Evolutionary conservation across 2,113 vertebrate species (phyloP).

Genomic region (Oreochromis niloticus): DNA sequence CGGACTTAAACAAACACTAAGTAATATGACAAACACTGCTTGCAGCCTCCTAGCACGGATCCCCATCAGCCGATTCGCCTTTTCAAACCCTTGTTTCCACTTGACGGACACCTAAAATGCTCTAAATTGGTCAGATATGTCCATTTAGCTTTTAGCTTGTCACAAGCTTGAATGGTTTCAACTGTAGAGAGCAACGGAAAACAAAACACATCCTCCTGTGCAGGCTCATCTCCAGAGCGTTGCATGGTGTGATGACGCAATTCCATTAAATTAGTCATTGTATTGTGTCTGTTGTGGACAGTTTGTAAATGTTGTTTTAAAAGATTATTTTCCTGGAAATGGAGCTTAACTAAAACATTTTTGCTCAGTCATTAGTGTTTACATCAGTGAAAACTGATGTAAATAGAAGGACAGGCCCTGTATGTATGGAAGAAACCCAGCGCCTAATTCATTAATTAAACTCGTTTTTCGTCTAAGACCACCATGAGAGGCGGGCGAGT

Average conservation of each 20-base stretch:
- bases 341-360: conserved; percentile 51
- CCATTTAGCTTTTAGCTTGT: conserved; percentile 22
- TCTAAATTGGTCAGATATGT: conserved; percentile 25
- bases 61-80: not conserved
- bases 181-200: conserved; percentile 24
- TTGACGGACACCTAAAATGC: conserved; percentile 5
- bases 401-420: not conserved
- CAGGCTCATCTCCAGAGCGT: conserved; percentile 12
- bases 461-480: conserved; percentile 1
- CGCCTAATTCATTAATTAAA: not conserved
- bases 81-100: conserved; percentile 28
- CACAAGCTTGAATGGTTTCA: conserved; percentile 28
- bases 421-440: not conserved
- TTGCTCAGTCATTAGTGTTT: conserved; percentile 38
- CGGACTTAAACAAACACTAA: conserved; percentile 48
- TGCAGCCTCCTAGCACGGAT: not conserved
- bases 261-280: conserved; percentile 27
- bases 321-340: conserved; percentile 55
- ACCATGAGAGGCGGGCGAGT: conserved; percentile 17
- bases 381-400: not conserved
- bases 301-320: conserved; percentile 33
- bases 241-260: conserved; percentile 24
- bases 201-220: conserved; percentile 15
- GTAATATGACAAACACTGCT: conserved; percentile 35
- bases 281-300: conserved; percentile 1